phyloP scores from a whole-genome alignment of 2,888 invertebrate species.

The Pollenia labialis region DNA sequence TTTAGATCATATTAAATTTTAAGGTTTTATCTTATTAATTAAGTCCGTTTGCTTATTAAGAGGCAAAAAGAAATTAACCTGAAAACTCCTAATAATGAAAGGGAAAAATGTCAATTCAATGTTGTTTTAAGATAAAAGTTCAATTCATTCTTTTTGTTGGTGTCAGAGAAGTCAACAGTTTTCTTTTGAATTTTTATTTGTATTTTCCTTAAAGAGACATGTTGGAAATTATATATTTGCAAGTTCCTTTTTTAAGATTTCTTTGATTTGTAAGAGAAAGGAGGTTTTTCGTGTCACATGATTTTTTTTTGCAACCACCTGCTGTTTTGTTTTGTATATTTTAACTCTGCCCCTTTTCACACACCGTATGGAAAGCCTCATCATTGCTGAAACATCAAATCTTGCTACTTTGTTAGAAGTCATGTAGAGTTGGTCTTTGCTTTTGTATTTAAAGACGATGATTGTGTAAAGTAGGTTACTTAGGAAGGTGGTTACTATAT shows the following conservation, averaged over 20 bases:
- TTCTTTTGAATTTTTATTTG: not conserved
- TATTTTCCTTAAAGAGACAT: not conserved
- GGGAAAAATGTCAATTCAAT: conserved; percentile 16
- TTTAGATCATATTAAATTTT: not conserved
- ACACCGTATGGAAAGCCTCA: not conserved
- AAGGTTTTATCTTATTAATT: conserved; percentile 17
- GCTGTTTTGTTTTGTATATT: conserved; percentile 18
- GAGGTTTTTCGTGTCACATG: not conserved
- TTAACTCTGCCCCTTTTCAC: not conserved
- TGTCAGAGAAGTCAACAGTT: conserved; percentile 9
- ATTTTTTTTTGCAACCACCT: conserved; percentile 1
- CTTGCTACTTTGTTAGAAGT: not conserved
- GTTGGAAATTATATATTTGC: not conserved
- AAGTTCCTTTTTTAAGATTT: not conserved
- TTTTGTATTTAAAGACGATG: too few relatives aligned
- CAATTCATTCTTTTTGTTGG: too few relatives aligned
- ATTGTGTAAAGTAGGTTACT: not conserved
- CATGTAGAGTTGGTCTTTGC: not conserved
- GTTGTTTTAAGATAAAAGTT: too few relatives aligned
- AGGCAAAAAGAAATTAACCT: not conserved
- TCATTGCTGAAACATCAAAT: not conserved
- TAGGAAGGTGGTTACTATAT: not conserved
- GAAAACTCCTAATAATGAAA: not conserved
- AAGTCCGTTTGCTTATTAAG: conserved; percentile 14
- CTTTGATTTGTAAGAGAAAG: not conserved